These are phyloP conservation scores for Tipula confusa DNA, from an alignment of 2,888 invertebrate genomes.

Conservation along the genomic window DNA sequence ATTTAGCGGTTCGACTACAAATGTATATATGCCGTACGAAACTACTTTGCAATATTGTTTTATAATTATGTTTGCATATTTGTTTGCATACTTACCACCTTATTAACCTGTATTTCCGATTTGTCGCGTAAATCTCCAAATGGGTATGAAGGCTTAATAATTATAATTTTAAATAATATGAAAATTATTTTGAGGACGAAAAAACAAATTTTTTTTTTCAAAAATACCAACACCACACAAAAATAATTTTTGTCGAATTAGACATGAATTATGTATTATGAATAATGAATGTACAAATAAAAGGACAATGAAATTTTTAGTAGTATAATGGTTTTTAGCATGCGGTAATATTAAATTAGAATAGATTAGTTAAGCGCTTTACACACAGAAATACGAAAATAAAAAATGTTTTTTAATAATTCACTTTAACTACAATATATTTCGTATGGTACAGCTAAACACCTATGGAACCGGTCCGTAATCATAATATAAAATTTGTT, in stretches of 20 bases:
- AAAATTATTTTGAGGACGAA: not conserved
- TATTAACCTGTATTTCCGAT: not conserved
- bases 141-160: not conserved
- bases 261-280: not conserved
- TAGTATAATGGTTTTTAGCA: not conserved
- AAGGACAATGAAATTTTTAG: not conserved
- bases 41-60: not conserved
- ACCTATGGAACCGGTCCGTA: no score
- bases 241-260: not conserved
- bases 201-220: not conserved
- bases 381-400: no score
- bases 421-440: no score
- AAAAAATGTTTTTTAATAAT: no score
- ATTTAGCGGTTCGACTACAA: not conserved
- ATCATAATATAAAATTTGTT: no score
- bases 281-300: not conserved
- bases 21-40: not conserved
- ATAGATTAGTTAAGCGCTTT: no score
- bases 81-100: not conserved
- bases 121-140: slow-evolving; percentile 20
- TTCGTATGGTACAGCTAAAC: no score
- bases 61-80: not conserved
- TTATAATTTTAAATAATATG: not conserved
- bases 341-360: not conserved
- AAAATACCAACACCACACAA: not conserved